A percentile compares a stretch with the other conserved stretches of the same genome.
These are phyloP conservation scores for Hydriomena furcata DNA, from an alignment of 2,888 invertebrate species.

Conservation along the genomic window DNA sequence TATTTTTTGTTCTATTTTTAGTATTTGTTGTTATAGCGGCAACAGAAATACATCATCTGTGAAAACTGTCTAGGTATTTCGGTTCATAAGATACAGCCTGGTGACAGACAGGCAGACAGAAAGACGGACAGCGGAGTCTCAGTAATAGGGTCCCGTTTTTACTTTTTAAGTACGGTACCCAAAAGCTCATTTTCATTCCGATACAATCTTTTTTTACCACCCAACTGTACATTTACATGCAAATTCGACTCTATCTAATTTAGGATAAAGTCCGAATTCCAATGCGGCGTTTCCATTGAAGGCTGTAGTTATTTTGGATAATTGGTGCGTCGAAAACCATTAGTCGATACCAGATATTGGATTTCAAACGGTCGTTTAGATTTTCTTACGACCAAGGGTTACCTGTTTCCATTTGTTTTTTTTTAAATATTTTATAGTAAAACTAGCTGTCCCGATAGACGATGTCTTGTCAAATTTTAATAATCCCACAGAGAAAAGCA, in stretches of 20 bases:
- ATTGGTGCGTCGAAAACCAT: slow-evolving; percentile 43
- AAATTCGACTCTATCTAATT: slow-evolving; percentile 34
- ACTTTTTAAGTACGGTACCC: too few species aligned
- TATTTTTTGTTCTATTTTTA: too few species aligned
- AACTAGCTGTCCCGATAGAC: too few species aligned
- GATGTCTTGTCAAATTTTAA: too few species aligned
- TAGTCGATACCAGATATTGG: slow-evolving; percentile 22
- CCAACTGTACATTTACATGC: slow-evolving; percentile 35
- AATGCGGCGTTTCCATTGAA: slow-evolving; percentile 25
- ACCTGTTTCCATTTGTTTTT: neutral
- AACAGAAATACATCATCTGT: too few species aligned
- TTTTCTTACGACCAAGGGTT: slow-evolving; percentile 1
- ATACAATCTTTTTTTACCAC: slow-evolving; percentile 41
- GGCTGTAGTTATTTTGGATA: slow-evolving; percentile 37
- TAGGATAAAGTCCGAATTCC: slow-evolving; percentile 36
- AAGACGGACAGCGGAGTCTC: too few species aligned
- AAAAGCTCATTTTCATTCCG: slow-evolving; percentile 37
- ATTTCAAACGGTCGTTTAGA: slow-evolving; percentile 8
- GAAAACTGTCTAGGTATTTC: too few species aligned
- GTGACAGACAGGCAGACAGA: too few species aligned
- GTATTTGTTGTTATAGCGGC: too few species aligned
- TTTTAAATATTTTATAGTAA: neutral
- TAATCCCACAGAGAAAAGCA: too few species aligned
- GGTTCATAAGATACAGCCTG: too few species aligned
- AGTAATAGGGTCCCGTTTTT: too few species aligned